These are phyloP conservation scores for Promerops cafer DNA, from an alignment of 2,113 vertebrate genomes.

Conservation along the genomic window DNA sequence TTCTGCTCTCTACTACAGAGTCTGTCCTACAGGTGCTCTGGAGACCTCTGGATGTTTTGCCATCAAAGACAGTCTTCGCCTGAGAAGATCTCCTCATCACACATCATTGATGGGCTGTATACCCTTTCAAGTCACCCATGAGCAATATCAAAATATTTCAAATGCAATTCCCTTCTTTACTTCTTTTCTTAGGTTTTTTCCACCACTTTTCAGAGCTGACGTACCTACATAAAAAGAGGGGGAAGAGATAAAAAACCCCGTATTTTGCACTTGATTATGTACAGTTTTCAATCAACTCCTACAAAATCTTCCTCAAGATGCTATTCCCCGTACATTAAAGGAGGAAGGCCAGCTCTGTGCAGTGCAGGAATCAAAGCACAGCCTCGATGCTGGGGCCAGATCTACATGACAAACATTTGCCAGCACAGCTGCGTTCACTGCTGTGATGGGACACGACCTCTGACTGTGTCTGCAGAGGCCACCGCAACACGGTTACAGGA, in stretches of 20 bases:
- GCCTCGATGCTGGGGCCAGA: not conserved
- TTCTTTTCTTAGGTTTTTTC: not conserved
- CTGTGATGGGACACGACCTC: not conserved
- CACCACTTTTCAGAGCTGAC: not conserved
- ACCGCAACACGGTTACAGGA: not conserved
- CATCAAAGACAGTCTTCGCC: not conserved
- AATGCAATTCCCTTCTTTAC: not conserved
- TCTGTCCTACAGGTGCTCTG: not conserved
- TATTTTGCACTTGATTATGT: not conserved
- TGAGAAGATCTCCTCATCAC: not conserved
- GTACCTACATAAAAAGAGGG: not conserved
- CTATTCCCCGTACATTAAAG: not conserved
- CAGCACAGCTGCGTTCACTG: not conserved
- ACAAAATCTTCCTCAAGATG: not conserved
- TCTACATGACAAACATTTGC: not conserved
- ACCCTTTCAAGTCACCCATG: not conserved
- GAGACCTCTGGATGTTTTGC: not conserved
- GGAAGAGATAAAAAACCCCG: fast-evolving
- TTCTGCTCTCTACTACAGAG: not conserved
- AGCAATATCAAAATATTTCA: not conserved
- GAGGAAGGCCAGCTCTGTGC: not conserved
- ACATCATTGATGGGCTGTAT: not conserved
- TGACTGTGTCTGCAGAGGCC: not conserved
- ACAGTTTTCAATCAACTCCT: not conserved
- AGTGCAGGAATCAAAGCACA: not conserved